Conservation (phyloP, 2,113 vertebrate species). For the Circaetus cinerascens region DNA sequence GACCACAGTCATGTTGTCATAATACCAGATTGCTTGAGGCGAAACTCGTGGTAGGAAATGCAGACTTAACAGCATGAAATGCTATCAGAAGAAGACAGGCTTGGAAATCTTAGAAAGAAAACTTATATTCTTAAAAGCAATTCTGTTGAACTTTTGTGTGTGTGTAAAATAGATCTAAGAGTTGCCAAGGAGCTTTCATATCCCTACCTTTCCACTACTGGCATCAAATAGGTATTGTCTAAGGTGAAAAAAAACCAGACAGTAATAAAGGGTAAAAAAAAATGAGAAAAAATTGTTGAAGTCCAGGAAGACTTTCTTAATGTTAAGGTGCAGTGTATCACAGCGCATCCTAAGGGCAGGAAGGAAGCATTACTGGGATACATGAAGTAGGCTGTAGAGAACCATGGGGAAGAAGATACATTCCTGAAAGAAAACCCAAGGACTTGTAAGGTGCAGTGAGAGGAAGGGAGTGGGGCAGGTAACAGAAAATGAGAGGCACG, state of each 20-base stretch:
- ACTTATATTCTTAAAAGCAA: not conserved
- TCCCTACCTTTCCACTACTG: not conserved
- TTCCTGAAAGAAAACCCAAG: not conserved
- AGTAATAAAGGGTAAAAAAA: not conserved
- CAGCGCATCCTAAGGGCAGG: not conserved
- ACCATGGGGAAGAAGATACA: not conserved
- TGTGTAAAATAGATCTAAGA: not conserved
- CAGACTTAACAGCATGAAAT: not conserved
- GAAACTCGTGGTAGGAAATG: not conserved
- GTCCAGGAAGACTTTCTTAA: not conserved
- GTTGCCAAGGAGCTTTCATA: not conserved
- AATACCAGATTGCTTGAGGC: not conserved
- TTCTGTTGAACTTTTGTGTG: not conserved
- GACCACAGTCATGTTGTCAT: not conserved
- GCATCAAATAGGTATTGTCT: not conserved
- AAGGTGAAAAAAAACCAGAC: not conserved
- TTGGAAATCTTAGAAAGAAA: not conserved
- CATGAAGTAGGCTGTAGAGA: not conserved
- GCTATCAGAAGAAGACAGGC: not conserved
- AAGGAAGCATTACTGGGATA: not conserved
- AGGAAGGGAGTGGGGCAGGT: not conserved
- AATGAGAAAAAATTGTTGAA: not conserved
- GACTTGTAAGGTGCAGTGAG: not conserved
- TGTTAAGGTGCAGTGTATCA: not conserved
- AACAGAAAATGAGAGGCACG: not conserved